Evolutionary conservation across 1,140 invertebrate species (phyloP), one percentile per base, ranked within the genome.

Genomic region (Leptinotarsa undecemlineata): DNA sequence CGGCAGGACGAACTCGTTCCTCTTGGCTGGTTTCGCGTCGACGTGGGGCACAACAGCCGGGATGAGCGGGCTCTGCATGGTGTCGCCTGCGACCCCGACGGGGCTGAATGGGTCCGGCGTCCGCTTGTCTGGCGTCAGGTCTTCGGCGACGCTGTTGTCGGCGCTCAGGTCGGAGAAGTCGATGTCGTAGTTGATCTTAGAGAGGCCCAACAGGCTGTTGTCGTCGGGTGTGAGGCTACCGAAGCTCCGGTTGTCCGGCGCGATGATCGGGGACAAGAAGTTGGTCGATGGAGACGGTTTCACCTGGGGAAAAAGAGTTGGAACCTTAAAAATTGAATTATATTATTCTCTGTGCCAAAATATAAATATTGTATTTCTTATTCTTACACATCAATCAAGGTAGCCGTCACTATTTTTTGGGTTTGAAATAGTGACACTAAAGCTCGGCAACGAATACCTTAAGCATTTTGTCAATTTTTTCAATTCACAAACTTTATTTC

Each of bases 161-260:
- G 87, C 89, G 77, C 91, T 92, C 48, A 90, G 85, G 83, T 92
- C 91, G 3, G 90, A 92, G 66, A 91, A 85, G 81, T 92, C 91
- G 63, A 92, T 92, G 76, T 92, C 92, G 79, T 92, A 92, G 83
- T 91, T 92, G 21, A 92, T 89, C 79, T 90, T 90, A n/a, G 89
- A 90, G 15, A 92, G 80, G 2, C 89, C 90, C 1, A 88, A 86
- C 1, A 86, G 84, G 82, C 86, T 71, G 87, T 86, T 42, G 63
- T 91, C 89, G 77, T 92, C 90, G 3, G 88, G 88, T 6, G 89
- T 90, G 48, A 87, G 75, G 67, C 90, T 88, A 70, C 90, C 85
- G 20, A 88, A 83, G 81, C 8, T 86, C 61, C 78, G 72, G 20
- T 75, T 78, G 68, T 82, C 79, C 60, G 76, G 74, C 51, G 82